Base-by-base conservation (phyloP, 1,140 invertebrate species). In the Hyphantria cunea region DNA sequence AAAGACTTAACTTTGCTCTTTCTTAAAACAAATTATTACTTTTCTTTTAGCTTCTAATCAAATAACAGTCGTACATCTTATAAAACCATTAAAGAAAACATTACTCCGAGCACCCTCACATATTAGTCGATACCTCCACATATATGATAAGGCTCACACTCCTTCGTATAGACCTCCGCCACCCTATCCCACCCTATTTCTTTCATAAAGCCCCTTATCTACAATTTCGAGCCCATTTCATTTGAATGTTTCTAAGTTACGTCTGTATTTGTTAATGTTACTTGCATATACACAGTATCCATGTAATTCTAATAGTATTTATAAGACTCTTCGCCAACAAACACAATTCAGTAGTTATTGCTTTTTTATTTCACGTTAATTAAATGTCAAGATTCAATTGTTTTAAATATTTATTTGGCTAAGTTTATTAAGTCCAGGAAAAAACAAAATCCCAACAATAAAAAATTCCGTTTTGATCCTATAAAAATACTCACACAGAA, bases 211-310 rank as follows among this genome's bases (percentile, higher is more conserved):
- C 72, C 73, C 74, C 71, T 84, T 82, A 82, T 84, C 78, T 82
- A 67, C 72, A 70, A 82, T 84, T 84, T 84, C 78, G 69, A 76
- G 72, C 74, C 80, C 82, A 84, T 84, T 84, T 76, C 82, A 77
- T 79, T 82, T 84, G 78, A 82, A 81, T 84, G 75, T 74, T 73
- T 64, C 65, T 63, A 66, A 71, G 58, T 65, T 77, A 74, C 62
- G 60, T 76, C 58, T 64, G 65, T 76, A 67, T 71, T 71, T 70
- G 37, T 63, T 70, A 66, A 65, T 70, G 47, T 60, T 50, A 45
- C 48, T 50, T 50, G 25, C 50, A 51, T 60, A 37, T 25, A 25
- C 5, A 25, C 17, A 25, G 17, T 25, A 25, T 25, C 17, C 1
- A 25, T 25, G 17, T 1, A 25, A 25, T 25, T 25, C 17, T 25